Base-by-base conservation (phyloP, 2,888 invertebrate species). In the Plebejus argus region DNA sequence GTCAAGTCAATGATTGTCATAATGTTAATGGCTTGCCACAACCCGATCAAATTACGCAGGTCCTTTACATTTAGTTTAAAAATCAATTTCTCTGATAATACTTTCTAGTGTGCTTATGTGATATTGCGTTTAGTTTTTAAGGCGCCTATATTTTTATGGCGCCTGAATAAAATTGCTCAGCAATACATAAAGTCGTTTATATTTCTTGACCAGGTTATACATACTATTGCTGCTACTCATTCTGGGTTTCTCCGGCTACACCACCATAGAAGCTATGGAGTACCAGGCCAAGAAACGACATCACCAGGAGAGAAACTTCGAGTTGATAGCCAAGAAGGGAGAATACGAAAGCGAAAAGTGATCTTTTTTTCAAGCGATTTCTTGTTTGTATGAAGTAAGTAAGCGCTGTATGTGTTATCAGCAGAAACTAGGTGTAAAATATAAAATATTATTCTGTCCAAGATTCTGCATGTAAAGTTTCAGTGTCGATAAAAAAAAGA, bases 241-340 rank as follows among this genome's bases (percentile, higher is more conserved):
- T 5, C 82, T 97, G 6, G 98, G 98, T 1, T 96, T 98, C 85
- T 81, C 95, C 0, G 97, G 98, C 78, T 99, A 97, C 86, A 94
- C 95, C n/a, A 86, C 90, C 3, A 96, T 97, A 66, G 97, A 97
- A 84, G 82, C 93, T 77, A 89, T 95, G 88, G 95, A 95, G 83
- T 90, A 90, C 81, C 90, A 88, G 78, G 90, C 85, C 76, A 94
- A 94, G 83, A 89, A 83, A 72, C 83, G 87, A 0, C 91, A 91
- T 71, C 89, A 91, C 10, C 85, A 84, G 20, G 91, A 93, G 82
- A 89, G 91, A 81, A 90, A 89, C 84, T 94, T 93, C 80, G 90
- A 93, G 76, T 89, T 92, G 39, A 91, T 92, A 18, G 83, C 87
- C 12, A 84, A 87, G 75, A 89, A 87, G 70, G 81, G 82, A 1